Percentiles rank a stretch among this genome's conserved stretches.
phyloP scores from a whole-genome alignment of 2,888 invertebrate species.

The Patella pellucida region DNA sequence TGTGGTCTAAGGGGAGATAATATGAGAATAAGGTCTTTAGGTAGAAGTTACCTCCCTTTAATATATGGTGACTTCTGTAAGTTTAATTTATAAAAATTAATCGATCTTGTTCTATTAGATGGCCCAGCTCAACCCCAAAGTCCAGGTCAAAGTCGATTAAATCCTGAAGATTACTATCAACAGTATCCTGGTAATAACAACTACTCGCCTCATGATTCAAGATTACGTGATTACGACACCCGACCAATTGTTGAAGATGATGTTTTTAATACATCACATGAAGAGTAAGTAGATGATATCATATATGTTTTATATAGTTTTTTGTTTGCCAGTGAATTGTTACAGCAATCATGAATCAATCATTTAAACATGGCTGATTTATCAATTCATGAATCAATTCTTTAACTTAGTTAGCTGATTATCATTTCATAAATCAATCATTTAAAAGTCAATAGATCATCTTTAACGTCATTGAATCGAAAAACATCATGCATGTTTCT shows the following conservation, averaged over 20 bases:
- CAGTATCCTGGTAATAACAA: not conserved
- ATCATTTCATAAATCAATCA: too few species aligned
- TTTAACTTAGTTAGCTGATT: too few species aligned
- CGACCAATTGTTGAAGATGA: conserved; percentile 2
- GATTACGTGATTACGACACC: not conserved
- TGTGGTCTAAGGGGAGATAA: conserved; percentile 5
- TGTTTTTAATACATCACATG: conserved; percentile 2
- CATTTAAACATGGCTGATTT: too few species aligned
- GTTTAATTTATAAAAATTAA: too few species aligned
- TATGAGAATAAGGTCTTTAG: not conserved
- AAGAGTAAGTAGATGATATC: not conserved
- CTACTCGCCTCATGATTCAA: not conserved
- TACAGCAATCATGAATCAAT: too few species aligned
- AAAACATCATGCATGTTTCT: too few species aligned
- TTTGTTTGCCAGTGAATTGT: too few species aligned
- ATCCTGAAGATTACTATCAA: conserved; percentile 7
- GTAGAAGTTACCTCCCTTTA: conserved; percentile 5
- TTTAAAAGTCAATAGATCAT: too few species aligned
- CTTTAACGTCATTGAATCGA: too few species aligned
- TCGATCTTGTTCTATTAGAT: not conserved
- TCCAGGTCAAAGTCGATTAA: not conserved
- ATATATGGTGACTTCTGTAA: not conserved
- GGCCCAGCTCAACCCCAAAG: not conserved
- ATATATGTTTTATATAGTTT: too few species aligned
- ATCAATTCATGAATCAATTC: too few species aligned